These are phyloP conservation scores for Bombus impatiens DNA, from an alignment of 1,140 invertebrate species.

Conservation along the genomic window DNA sequence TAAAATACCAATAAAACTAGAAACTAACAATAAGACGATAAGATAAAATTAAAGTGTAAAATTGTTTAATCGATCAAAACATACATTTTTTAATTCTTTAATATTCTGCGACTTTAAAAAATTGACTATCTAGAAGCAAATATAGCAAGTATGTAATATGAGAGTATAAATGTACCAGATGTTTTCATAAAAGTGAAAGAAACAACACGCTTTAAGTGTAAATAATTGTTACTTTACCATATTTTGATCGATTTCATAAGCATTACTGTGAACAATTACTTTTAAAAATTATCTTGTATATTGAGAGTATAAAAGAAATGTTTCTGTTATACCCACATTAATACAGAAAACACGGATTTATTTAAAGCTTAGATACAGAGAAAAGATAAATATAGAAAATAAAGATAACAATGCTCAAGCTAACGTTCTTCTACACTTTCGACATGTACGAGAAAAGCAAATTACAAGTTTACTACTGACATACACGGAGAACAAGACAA, in stretches of 20 bases:
- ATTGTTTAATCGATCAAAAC: slow-evolving; percentile 24
- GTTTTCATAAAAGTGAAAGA: background rate
- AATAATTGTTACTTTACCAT: background rate
- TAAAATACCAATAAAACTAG: background rate
- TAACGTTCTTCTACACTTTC: slow-evolving; percentile 22
- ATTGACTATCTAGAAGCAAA: background rate
- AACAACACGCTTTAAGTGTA: background rate
- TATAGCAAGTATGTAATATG: background rate
- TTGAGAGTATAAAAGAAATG: slow-evolving; percentile 1
- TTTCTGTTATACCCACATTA: background rate
- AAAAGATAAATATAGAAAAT: slow-evolving; percentile 6
- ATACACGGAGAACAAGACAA: slow-evolving; percentile 10
- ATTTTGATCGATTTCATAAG: slow-evolving; percentile 4
- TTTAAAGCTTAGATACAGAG: slow-evolving; percentile 12
- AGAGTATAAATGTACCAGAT: background rate
- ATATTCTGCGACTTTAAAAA: background rate
- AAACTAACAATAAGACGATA: slow-evolving; percentile 1
- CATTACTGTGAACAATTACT: background rate
- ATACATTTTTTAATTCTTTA: background rate
- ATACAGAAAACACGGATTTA: slow-evolving; percentile 17
- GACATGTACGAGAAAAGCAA: background rate
- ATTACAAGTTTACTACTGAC: slow-evolving; percentile 5
- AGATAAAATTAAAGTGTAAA: slow-evolving; percentile 22
- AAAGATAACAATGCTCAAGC: slow-evolving; percentile 5
- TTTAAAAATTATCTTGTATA: background rate